Base-by-base conservation (phyloP, 1,140 invertebrate species). In the Caerostris extrusa region DNA sequence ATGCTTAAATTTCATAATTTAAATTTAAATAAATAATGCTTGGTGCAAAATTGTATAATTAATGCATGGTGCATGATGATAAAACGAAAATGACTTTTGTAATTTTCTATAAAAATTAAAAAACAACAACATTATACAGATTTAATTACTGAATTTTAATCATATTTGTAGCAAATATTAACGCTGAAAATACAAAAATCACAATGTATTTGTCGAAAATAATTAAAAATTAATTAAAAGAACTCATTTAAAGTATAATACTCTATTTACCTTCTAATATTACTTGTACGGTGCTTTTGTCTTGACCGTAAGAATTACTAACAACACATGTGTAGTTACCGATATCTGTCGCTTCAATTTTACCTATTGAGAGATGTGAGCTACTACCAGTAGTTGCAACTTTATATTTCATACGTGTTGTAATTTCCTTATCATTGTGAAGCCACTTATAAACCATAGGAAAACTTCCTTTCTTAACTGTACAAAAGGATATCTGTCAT, bases 271-370 rank as follows among this genome's bases (percentile, higher is more conserved):
- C 90, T 57, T 91, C 90, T 34, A 91, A 81, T 61, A 81, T 34
- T 1, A 91, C 71, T 60, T 83, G 56, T 50, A 91, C 64, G 5
- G 55, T 93, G 14, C 7, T 19, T 83, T 55, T 67, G 14, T 94
- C 89, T 55, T 69, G 57, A 14, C 61, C 89, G 17, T 34, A 58
- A 5, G 71, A 10, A 67, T 88, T 92, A 67, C 34, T 88, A 4
- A 91, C 77, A 85, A 88, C 55, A 17, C 88, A 91, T 56, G 88
- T 94, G 50, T 94, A 94, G 58, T 94, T 94, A 57, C 93, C 93
- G 17, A 94, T 86, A 86, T 94, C 83, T 34, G 6, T 55, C 3
- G 93, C 53, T 56, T 67, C 77, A 2, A 94, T 91, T 82, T 81
- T 82, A 83, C 77, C 57, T 17, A 91, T 57, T 60, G 90, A 82